phyloP scores from a whole-genome alignment of 2,113 vertebrate species.

The Pluvialis apricaria region DNA sequence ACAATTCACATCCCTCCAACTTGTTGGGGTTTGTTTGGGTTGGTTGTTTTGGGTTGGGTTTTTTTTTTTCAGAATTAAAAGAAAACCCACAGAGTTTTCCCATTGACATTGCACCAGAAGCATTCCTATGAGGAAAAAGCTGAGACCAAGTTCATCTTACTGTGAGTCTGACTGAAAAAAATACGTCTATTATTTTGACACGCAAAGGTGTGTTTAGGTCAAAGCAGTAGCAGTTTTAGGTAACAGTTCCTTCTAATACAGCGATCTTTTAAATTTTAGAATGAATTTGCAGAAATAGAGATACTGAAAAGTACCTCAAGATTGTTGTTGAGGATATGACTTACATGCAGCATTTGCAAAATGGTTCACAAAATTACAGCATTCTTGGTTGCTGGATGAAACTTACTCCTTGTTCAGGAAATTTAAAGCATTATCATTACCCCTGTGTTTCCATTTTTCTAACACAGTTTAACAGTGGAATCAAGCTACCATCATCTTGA shows the following conservation, averaged over 20 bases:
- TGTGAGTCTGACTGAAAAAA: neutral
- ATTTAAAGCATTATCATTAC: neutral
- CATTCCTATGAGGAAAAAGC: neutral
- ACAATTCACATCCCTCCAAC: neutral
- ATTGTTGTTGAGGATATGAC: neutral
- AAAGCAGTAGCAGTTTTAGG: neutral
- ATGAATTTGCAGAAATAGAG: neutral
- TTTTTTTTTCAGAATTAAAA: neutral
- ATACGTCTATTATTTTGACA: neutral
- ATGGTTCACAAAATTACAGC: neutral
- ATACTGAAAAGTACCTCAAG: neutral
- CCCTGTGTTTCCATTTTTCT: neutral
- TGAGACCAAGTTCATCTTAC: neutral
- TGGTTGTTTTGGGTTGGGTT: too few relatives aligned
- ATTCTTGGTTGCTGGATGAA: neutral
- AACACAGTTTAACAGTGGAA: neutral
- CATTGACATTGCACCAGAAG: neutral
- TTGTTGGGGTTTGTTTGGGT: neutral
- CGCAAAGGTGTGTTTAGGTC: neutral
- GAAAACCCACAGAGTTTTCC: neutral
- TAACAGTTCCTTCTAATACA: neutral
- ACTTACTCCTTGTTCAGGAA: neutral
- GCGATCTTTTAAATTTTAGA: neutral
- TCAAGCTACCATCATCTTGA: neutral
- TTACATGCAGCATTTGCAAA: neutral